Evolutionary conservation across 2,113 vertebrate species (phyloP).

Genomic region (Tricholaema leucomelas): DNA sequence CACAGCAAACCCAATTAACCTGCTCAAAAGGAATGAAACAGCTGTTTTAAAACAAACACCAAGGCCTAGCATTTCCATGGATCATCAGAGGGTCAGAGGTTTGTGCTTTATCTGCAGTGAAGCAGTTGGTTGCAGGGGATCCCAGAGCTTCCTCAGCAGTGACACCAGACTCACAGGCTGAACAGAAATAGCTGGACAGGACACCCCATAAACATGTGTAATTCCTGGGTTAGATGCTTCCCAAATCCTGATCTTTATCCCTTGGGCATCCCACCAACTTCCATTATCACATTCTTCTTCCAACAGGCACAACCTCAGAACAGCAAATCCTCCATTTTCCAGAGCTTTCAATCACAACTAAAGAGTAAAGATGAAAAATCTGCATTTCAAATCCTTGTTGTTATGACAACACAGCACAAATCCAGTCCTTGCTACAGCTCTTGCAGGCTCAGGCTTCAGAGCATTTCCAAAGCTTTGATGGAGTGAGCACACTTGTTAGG

Average conservation of each 20-base stretch:
- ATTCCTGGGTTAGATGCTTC: slow-evolving; percentile 35
- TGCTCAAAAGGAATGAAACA: background rate
- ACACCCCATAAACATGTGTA: slow-evolving; percentile 13
- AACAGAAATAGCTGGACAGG: slow-evolving; percentile 1
- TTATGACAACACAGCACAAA: slow-evolving; percentile 75
- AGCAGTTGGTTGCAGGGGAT: background rate
- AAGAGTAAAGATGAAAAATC: slow-evolving; percentile 62
- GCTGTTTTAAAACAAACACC: background rate
- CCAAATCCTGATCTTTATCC: slow-evolving; percentile 44
- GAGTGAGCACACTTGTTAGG: background rate
- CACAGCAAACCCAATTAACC: background rate
- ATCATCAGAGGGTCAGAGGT: background rate
- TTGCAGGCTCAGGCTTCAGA: slow-evolving; percentile 13
- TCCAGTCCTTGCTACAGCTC: slow-evolving; percentile 17
- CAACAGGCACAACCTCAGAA: slow-evolving; percentile 23
- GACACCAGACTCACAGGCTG: background rate
- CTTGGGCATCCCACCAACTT: slow-evolving; percentile 43
- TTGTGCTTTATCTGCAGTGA: background rate
- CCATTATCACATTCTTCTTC: slow-evolving; percentile 49
- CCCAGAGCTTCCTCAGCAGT: background rate
- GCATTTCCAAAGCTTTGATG: background rate
- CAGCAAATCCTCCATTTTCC: slow-evolving; percentile 56
- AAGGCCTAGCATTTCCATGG: background rate
- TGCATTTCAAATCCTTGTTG: slow-evolving; percentile 79
- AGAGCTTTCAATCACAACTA: slow-evolving; percentile 38